phyloP scores from a whole-genome alignment of 92 coral and sea anemone species.

The Zoanthus sansibaricus region DNA sequence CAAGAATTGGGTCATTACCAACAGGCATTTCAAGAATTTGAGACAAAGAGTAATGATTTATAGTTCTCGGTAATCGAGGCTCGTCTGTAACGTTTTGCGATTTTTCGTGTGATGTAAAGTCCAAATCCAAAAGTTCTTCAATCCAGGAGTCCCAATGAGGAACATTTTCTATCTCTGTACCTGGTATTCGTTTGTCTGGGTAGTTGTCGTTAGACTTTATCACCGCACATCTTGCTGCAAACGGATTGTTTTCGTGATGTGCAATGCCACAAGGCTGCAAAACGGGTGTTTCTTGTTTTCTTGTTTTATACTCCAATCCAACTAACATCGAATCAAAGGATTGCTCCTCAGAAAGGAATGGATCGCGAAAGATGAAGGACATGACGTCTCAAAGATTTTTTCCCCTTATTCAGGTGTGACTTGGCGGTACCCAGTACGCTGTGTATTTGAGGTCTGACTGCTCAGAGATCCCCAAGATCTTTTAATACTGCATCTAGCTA shows the following conservation, averaged over 20 bases:
- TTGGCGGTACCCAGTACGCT: not conserved
- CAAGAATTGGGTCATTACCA: slow-evolving; percentile 14
- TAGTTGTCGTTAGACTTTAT: not conserved
- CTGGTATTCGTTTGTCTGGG: not conserved
- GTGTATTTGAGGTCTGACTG: not conserved
- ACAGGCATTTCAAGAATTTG: slow-evolving; percentile 31
- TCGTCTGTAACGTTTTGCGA: not conserved
- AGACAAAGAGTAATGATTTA: slow-evolving; percentile 36
- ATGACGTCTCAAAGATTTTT: not conserved
- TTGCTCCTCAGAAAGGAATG: slow-evolving; percentile 31
- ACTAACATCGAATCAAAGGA: slow-evolving; percentile 35
- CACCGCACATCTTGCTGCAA: not conserved
- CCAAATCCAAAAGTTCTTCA: slow-evolving; percentile 19
- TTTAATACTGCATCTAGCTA: no score
- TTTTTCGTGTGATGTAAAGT: slow-evolving; percentile 32
- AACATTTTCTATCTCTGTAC: slow-evolving; percentile 9
- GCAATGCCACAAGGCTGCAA: not conserved
- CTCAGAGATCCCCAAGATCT: not conserved
- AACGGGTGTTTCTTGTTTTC: not conserved
- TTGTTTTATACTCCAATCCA: slow-evolving; percentile 22
- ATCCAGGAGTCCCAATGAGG: slow-evolving; percentile 46
- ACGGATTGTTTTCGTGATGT: not conserved
- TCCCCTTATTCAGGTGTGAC: not conserved
- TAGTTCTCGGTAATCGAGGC: slow-evolving; percentile 13
- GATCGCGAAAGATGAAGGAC: slow-evolving; percentile 40